These are phyloP conservation scores for Amphipoea oculea DNA, from an alignment of 2,888 invertebrate genomes.

Conservation along the genomic window DNA sequence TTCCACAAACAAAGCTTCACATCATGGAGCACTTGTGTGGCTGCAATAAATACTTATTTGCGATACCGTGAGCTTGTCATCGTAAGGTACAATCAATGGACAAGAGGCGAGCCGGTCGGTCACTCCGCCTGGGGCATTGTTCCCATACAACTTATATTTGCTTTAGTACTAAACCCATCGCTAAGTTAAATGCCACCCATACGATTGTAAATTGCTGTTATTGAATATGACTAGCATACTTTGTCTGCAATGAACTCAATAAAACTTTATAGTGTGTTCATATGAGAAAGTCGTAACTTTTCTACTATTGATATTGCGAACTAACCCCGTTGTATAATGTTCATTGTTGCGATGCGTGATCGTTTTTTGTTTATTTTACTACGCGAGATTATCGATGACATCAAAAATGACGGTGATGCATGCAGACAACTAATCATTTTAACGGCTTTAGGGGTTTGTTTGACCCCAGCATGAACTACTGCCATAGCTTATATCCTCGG, in stretches of 20 bases:
- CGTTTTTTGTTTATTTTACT: slow-evolving; percentile 44
- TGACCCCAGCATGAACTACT: slow-evolving; percentile 39
- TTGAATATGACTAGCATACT: slow-evolving; percentile 69
- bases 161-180: slow-evolving; percentile 64
- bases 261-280: slow-evolving; percentile 55
- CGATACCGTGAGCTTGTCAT: slow-evolving; percentile 87
- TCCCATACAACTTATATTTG: slow-evolving; percentile 76
- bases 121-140: slow-evolving; percentile 83
- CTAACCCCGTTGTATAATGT: slow-evolving; percentile 22
- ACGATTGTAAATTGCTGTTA: slow-evolving; percentile 80
- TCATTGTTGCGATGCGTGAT: slow-evolving; percentile 48
- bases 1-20: slow-evolving; percentile 70
- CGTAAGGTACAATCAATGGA: slow-evolving; percentile 89
- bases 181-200: slow-evolving; percentile 79
- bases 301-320: slow-evolving; percentile 35
- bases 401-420: slow-evolving; percentile 33
- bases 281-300: slow-evolving; percentile 59
- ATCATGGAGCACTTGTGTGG: slow-evolving; percentile 77
- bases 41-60: slow-evolving; percentile 89
- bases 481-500: slow-evolving; percentile 36
- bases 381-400: slow-evolving; percentile 30
- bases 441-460: slow-evolving; percentile 42
- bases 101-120: slow-evolving; percentile 78
- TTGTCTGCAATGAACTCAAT: slow-evolving; percentile 58
- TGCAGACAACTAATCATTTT: slow-evolving; percentile 34